Evolutionary conservation across 2,888 invertebrate species (phyloP).

Genomic region (Anaspis maculata): DNA sequence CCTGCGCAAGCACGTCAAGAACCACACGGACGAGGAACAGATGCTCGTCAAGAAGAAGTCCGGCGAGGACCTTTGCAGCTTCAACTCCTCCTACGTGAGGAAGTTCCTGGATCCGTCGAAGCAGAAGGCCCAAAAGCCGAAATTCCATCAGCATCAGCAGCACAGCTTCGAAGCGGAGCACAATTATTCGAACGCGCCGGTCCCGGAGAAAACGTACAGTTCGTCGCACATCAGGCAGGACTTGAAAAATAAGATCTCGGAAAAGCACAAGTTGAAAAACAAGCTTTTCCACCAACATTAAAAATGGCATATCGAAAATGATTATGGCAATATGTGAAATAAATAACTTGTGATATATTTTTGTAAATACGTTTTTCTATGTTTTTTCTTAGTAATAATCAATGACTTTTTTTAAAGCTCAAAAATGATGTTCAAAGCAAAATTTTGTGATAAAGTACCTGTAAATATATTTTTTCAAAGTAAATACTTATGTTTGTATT

Average conservation of each 20-base stretch:
- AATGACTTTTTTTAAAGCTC: too few relatives aligned
- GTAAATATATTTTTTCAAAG: too few relatives aligned
- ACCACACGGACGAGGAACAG: conserved; percentile 49
- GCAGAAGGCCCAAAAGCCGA: conserved; percentile 24
- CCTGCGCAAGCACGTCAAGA: conserved; percentile 86
- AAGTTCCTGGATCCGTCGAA: conserved; percentile 26
- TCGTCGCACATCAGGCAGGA: conserved; percentile 33
- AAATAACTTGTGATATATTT: too few relatives aligned
- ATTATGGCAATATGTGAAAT: too few relatives aligned
- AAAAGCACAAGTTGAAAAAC: conserved; percentile 27
- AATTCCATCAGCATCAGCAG: background rate
- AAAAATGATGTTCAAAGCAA: too few relatives aligned
- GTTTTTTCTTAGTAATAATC: too few relatives aligned
- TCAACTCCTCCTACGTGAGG: conserved; percentile 14
- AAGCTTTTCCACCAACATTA: background rate
- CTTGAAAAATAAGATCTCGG: conserved; percentile 39
- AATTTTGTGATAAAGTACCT: too few relatives aligned
- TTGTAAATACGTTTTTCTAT: too few relatives aligned
- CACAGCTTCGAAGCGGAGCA: conserved; percentile 25
- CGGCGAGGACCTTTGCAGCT: conserved; percentile 17
- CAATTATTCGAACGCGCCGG: conserved; percentile 25
- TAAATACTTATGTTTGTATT: too few relatives aligned
- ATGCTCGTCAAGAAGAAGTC: conserved; percentile 34
- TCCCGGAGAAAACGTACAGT: conserved; percentile 18
- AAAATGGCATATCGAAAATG: background rate